Conservation (phyloP, 2,888 invertebrate genomes). For the Cantharis flavilabris region DNA sequence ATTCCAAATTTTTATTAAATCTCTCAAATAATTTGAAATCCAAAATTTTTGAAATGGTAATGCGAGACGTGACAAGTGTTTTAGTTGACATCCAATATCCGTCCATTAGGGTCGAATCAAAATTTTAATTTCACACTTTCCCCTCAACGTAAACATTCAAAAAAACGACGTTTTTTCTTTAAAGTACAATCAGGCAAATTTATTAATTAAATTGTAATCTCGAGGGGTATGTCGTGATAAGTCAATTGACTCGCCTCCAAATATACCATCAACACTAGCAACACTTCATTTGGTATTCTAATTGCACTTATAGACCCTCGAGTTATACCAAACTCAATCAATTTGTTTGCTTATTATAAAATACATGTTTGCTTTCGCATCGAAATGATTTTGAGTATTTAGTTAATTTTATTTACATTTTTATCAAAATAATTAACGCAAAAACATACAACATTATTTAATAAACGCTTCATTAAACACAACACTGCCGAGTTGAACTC, state of each 20-base stretch:
- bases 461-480: neutral
- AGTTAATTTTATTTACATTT: neutral
- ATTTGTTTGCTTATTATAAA: constrained; percentile 34
- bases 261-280: constrained; percentile 4
- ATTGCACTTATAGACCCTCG: constrained; percentile 31
- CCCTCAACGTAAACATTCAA: constrained; percentile 28
- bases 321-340: constrained; percentile 33
- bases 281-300: constrained; percentile 34
- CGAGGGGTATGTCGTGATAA: constrained; percentile 24
- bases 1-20: constrained; percentile 6
- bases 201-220: neutral
- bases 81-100: constrained; percentile 35
- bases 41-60: constrained; percentile 4
- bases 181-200: neutral
- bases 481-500: neutral
- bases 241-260: constrained; percentile 17
- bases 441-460: neutral
- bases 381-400: neutral
- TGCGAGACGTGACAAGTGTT: constrained; percentile 26
- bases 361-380: constrained; percentile 29
- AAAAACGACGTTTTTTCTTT: constrained; percentile 7
- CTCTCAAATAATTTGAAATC: neutral
- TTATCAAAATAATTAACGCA: neutral
- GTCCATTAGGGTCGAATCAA: constrained; percentile 40
- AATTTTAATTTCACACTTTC: constrained; percentile 29